A percentile compares a stretch with the other conserved stretches of the same genome.
These are phyloP conservation scores for Phainopepla nitens DNA, from an alignment of 2,113 vertebrate genomes.

Conservation along the genomic window DNA sequence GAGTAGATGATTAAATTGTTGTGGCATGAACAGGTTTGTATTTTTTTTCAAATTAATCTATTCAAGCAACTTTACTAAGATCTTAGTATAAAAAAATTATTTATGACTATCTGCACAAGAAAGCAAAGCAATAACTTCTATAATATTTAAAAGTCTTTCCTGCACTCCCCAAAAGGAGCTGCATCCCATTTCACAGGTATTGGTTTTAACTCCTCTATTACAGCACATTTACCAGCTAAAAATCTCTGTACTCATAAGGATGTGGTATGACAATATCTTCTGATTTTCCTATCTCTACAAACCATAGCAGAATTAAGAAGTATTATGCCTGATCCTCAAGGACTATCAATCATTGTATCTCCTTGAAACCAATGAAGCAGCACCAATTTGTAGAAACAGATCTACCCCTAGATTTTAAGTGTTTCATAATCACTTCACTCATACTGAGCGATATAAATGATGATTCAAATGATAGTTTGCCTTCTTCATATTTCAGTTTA, in stretches of 20 bases:
- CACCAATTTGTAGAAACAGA: not conserved
- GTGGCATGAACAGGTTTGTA: not conserved
- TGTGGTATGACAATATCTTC: not conserved
- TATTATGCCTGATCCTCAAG: not conserved
- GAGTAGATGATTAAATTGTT: not conserved
- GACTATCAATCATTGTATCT: not conserved
- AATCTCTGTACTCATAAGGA: not conserved
- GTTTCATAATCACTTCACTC: not conserved
- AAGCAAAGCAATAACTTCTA: not conserved
- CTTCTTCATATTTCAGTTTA: constrained; percentile 5
- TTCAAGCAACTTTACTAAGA: not conserved
- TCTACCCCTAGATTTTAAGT: not conserved
- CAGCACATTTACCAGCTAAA: not conserved
- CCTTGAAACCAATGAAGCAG: not conserved
- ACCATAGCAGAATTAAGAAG: not conserved
- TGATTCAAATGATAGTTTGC: not conserved
- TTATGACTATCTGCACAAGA: not conserved
- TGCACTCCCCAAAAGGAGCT: not conserved
- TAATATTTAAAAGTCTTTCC: not conserved
- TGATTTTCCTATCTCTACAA: not conserved
- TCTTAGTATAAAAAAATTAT: not conserved
- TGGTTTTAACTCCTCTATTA: not conserved
- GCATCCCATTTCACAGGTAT: not conserved
- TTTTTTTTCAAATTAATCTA: not conserved
- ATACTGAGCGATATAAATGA: not conserved